These are phyloP conservation scores for Balaeniceps rex DNA, from an alignment of 2,113 vertebrate genomes.

Conservation along the genomic window DNA sequence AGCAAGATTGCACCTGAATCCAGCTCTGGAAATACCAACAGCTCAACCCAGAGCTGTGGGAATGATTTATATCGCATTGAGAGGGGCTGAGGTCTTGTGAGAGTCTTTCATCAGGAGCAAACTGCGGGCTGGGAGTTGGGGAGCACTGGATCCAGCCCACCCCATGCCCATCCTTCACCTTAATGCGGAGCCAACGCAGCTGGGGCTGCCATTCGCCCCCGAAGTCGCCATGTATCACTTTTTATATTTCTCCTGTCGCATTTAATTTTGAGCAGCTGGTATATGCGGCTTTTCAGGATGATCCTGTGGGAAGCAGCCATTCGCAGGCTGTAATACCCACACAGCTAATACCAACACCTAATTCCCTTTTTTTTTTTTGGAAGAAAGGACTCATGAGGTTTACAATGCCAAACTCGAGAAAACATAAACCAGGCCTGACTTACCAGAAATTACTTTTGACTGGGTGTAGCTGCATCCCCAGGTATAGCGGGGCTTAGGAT, in stretches of 20 bases:
- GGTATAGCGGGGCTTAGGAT: neutral
- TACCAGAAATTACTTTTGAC: neutral
- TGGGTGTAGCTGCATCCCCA: neutral
- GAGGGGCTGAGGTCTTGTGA: neutral
- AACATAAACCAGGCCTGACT: neutral
- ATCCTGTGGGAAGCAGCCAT: neutral
- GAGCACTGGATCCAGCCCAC: neutral
- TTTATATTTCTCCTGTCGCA: neutral
- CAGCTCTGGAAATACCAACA: neutral
- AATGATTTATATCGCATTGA: fast-evolving
- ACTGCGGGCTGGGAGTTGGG: neutral
- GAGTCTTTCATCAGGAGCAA: neutral
- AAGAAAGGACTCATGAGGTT: neutral
- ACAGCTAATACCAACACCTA: neutral
- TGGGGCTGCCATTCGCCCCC: neutral
- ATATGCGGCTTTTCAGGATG: neutral
- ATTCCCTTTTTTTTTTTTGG: too few relatives aligned
- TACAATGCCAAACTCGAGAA: neutral
- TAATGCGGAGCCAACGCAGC: fast-evolving
- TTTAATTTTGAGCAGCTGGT: neutral
- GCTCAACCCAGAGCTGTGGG: neutral
- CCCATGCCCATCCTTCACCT: neutral
- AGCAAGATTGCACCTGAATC: neutral
- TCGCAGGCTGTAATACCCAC: fast-evolving
- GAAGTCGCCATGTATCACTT: neutral